These are phyloP conservation scores for Mesocentrotus franciscanus DNA, from an alignment of 53 echinoderm and acorn worm species.

Conservation along the genomic window DNA sequence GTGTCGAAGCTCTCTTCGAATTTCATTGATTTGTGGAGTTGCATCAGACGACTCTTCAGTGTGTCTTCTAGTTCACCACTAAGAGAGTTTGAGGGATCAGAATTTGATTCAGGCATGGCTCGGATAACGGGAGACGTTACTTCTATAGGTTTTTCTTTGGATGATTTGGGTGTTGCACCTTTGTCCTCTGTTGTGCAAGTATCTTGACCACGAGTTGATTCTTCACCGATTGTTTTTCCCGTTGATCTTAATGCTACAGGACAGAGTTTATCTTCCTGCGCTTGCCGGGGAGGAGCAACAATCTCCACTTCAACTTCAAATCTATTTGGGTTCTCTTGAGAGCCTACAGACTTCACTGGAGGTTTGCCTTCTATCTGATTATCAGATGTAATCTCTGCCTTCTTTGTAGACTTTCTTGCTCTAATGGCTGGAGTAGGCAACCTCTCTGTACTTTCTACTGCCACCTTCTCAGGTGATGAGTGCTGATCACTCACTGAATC, in stretches of 20 bases:
- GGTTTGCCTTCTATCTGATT: not conserved
- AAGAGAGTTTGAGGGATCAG: not conserved
- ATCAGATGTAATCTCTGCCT: not conserved
- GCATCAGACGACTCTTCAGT: not conserved
- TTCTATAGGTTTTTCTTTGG: not conserved
- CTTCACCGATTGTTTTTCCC: not conserved
- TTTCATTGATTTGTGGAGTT: not conserved
- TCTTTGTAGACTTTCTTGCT: not conserved
- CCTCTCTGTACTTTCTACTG: too few relatives aligned
- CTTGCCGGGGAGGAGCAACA: constrained; percentile 36
- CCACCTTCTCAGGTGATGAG: not conserved
- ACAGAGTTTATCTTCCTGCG: not conserved
- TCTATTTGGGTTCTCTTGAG: not conserved
- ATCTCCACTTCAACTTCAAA: constrained; percentile 47
- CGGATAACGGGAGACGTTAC: not conserved
- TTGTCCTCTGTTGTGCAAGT: not conserved
- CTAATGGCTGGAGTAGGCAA: not conserved
- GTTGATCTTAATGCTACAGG: not conserved
- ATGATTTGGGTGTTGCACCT: not conserved
- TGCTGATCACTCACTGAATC: constrained; percentile 34
- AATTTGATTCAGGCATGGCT: not conserved
- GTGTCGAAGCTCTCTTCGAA: constrained; percentile 56
- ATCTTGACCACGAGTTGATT: not conserved
- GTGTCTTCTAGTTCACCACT: constrained; percentile 37
- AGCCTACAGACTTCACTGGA: too few relatives aligned